Evolutionary conservation across 1,140 invertebrate species (phyloP), one percentile per base, ranked within the genome.

Genomic region (Drosophila ercepeae): DNA sequence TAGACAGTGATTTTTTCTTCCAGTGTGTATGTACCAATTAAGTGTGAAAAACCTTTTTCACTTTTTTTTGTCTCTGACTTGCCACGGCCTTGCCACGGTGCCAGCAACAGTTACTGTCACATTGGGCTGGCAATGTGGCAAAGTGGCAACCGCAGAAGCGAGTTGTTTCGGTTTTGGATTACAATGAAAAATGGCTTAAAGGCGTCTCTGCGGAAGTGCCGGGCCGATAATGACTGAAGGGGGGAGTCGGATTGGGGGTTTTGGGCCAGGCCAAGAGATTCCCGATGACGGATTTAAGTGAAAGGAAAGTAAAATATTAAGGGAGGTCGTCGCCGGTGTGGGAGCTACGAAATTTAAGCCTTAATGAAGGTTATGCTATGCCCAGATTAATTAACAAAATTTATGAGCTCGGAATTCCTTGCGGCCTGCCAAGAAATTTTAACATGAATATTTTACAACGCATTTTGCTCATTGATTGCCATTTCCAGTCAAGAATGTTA

Each of bases 21-120:
- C 19, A 23, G 32, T 60, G 27, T 45, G 14, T 53, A 14, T 32
- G 41, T 70, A 68, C 76, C 81, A 86, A 86, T 84, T 84, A 84
- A 81, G 81, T 84, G 81, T 88, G 81, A 84, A 84, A 86, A 67
- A 88, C 53, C 49, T 74, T 72, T 75, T 71, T 70, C 34, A 45
- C 39, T 61, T 54, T 45, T 29, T 13, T 39, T 39, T 45, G n/a
- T n/a, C 59, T 45, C 64, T 67, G 50, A 71, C 55, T 60, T 58
- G 58, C n/a, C n/a, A n/a, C 71, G 69, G 76, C 69, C 54, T 50
- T 60, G 67, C 25, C 54, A 29, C 34, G 64, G n/a, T 69, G 64
- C 51, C 45, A 58, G 64, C 32, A 69, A 50, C 52, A 32, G 41
- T 72, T 73, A 61, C 52, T 59, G 68, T 36, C 67, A 68, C 64